A percentile compares a stretch with the other conserved stretches of the same genome.
phyloP scores from a whole-genome alignment of 1,140 invertebrate species.

The Bombus superbus region DNA sequence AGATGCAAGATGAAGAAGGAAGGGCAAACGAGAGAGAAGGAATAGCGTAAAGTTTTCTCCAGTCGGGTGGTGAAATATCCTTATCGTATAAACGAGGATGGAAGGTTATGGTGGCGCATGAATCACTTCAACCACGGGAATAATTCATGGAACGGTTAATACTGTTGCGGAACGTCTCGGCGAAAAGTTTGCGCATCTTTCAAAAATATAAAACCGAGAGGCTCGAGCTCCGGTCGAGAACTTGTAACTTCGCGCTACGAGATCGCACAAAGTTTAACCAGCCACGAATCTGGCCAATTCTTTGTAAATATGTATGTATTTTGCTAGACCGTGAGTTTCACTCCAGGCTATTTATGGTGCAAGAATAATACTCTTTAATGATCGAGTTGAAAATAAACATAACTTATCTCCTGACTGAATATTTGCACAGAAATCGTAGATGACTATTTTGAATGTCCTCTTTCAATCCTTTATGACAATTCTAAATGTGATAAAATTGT shows the following conservation, averaged over 20 bases:
- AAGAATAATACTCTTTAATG: too few relatives aligned
- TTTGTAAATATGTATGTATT: constrained; percentile 2
- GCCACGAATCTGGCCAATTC: not conserved
- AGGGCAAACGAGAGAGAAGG: not conserved
- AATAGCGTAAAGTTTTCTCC: not conserved
- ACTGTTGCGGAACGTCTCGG: not conserved
- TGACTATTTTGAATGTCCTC: too few relatives aligned
- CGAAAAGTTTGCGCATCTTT: constrained; percentile 10
- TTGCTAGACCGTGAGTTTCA: not conserved
- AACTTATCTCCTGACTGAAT: not conserved
- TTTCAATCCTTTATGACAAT: not conserved
- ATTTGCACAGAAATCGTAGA: not conserved
- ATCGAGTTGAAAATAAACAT: not conserved
- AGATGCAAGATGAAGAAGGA: not conserved
- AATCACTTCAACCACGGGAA: constrained; percentile 4
- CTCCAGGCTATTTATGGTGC: not conserved
- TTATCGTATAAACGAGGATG: constrained; percentile 24
- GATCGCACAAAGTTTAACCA: not conserved
- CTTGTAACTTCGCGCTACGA: not conserved
- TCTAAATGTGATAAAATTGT: not conserved
- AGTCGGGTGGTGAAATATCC: constrained; percentile 30
- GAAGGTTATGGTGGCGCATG: constrained; percentile 15
- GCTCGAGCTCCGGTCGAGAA: not conserved
- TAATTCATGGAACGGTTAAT: constrained; percentile 45
- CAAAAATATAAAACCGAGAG: not conserved